Evolutionary conservation across 2,888 invertebrate genomes (phyloP), one percentile per base, ranked within the genome.

Genomic region (Ichneumon xanthorius): DNA sequence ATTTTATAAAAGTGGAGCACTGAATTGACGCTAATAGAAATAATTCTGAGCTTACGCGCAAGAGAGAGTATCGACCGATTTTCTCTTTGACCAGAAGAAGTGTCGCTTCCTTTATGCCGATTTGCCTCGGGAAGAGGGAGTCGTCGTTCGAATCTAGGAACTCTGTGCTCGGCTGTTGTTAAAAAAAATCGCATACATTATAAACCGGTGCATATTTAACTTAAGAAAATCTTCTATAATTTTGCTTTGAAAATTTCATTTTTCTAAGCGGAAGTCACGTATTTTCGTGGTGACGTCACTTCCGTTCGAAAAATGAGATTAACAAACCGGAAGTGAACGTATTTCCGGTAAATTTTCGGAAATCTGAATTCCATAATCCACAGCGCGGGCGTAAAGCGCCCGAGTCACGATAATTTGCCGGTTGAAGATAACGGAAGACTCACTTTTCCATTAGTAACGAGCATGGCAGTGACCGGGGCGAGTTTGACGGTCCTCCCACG

Each of bases 381-480:
- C 5, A 33, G 33, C 33, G 33, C 1, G 33, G 6, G 1, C 33
- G 6, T 33, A 7, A 33, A 33, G 6, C 33, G 6, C 6, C 7
- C 6, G 33, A 6, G 33, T 7, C 33, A 33, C 33, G 33, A 33
- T 0, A 33, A 7, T 7, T 1, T 40, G 5, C 40, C 9, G 40
- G 2, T 11, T 40, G 40, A 40, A 40, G 7, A 48, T 68, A 26
- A 33, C 53, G 61, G 71, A 71, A 75, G 33, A 83, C 87, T 94
- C 94, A 98, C 98, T 96, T 98, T 98, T 95, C 98, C 98, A 93
- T 98, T 97, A 90, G 98, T 98, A 91, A 98, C 97, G 94, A 99
- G 96, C 93, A 98, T 96, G 84, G 98, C 98, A 94, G 98, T 98
- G 88, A 98, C 96, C 76, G 97, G 97, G 89, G 97, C 96, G 92